Percentiles rank a stretch among this genome's conserved stretches.
Conservation (phyloP, 2,888 invertebrate genomes). For the Clitarchus hookeri region DNA sequence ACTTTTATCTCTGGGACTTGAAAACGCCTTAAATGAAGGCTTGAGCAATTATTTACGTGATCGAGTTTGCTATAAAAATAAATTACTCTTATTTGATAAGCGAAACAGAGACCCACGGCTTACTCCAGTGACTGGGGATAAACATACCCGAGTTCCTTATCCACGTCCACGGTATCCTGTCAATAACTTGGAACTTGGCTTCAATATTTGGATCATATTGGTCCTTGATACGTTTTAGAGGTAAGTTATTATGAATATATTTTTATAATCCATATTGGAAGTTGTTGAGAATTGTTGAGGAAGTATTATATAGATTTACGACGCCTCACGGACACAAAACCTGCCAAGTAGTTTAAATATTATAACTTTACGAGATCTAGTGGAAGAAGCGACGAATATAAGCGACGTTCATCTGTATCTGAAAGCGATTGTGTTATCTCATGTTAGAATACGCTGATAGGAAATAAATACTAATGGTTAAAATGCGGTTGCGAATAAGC, state of each 20-base stretch:
- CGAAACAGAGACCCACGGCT: too few species aligned
- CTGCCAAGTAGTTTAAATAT: not conserved
- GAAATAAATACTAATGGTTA: not conserved
- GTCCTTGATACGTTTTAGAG: constrained; percentile 56
- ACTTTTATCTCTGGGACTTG: too few species aligned
- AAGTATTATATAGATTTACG: constrained; percentile 20
- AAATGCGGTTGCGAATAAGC: not conserved
- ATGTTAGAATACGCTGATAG: not conserved
- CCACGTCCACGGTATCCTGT: not conserved
- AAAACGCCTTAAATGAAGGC: too few species aligned
- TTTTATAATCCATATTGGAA: constrained; percentile 64
- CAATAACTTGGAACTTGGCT: constrained; percentile 32
- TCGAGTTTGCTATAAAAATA: too few species aligned
- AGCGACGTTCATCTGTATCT: too few species aligned
- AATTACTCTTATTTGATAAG: too few species aligned
- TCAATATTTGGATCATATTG: constrained; percentile 58
- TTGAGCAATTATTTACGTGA: too few species aligned
- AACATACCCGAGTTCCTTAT: not conserved
- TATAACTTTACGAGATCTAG: not conserved
- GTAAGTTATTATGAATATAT: constrained; percentile 49
- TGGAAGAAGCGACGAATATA: not conserved
- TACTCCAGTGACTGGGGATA: too few species aligned
- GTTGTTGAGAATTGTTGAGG: constrained; percentile 52
- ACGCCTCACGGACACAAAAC: constrained; percentile 16
- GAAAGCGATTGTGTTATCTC: not conserved